Percentiles rank a stretch among this genome's conserved stretches.
phyloP scores from a whole-genome alignment of 2,888 invertebrate genomes.

The Apamea crenata region DNA sequence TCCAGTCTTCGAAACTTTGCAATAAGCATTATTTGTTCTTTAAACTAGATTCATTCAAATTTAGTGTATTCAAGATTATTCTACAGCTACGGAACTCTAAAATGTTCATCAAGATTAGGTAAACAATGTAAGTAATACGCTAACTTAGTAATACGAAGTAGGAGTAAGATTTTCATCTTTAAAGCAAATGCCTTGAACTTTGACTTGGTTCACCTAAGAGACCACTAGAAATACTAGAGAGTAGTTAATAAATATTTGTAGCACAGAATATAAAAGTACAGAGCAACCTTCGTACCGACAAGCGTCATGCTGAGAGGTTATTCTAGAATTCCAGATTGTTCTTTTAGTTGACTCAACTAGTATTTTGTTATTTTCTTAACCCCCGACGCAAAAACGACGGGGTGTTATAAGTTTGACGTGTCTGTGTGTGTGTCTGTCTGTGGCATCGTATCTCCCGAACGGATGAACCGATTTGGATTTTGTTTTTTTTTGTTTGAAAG shows the following conservation, averaged over 20 bases:
- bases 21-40: background rate
- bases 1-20: background rate
- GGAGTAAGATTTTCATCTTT: conserved; percentile 28
- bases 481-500: too few species aligned
- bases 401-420: too few species aligned
- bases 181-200: conserved; percentile 26
- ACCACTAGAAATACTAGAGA: too few species aligned
- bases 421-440: too few species aligned
- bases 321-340: background rate
- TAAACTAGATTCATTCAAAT: background rate
- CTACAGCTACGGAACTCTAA: conserved; percentile 32
- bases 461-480: too few species aligned
- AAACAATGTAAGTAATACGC: conserved; percentile 45
- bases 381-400: too few species aligned
- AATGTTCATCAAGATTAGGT: conserved; percentile 3
- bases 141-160: conserved; percentile 29
- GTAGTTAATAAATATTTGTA: conserved; percentile 21
- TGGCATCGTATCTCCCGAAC: too few species aligned
- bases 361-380: background rate
- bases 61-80: background rate
- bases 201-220: conserved; percentile 25
- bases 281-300: background rate
- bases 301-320: background rate
- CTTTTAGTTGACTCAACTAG: background rate
- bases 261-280: conserved; percentile 15